A percentile compares a stretch with the other conserved stretches of the same genome.
phyloP scores from a whole-genome alignment of 2,888 invertebrate genomes.

The Drosophila testacea region DNA sequence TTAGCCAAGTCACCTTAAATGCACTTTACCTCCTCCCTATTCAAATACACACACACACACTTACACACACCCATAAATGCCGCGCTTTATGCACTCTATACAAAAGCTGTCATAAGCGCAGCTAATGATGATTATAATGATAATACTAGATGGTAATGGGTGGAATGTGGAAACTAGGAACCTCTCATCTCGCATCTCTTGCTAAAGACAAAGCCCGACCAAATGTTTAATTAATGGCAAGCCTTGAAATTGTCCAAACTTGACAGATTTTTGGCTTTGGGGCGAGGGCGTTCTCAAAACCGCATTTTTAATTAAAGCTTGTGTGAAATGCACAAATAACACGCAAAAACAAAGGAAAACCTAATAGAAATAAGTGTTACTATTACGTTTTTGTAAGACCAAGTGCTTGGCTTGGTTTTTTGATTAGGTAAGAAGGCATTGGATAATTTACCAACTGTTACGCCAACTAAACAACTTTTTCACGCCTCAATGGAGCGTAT shows the following conservation, averaged over 20 bases:
- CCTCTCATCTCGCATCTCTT: slow-evolving; percentile 6
- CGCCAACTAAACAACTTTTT: slow-evolving; percentile 54
- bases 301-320: slow-evolving; percentile 65
- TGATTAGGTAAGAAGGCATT: slow-evolving; percentile 59
- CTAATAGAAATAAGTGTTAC: slow-evolving; percentile 27
- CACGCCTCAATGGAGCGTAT: slow-evolving; percentile 74
- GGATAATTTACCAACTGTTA: slow-evolving; percentile 50
- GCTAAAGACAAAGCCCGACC: slow-evolving; percentile 42
- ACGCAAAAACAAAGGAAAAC: not conserved
- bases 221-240: slow-evolving; percentile 54
- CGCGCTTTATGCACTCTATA: not conserved
- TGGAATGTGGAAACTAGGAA: not conserved
- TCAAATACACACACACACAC: not conserved
- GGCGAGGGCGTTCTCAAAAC: slow-evolving; percentile 16
- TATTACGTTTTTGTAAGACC: slow-evolving; percentile 27
- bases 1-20: slow-evolving; percentile 55
- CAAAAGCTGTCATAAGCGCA: slow-evolving; percentile 51
- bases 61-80: not conserved
- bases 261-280: slow-evolving; percentile 21
- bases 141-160: slow-evolving; percentile 18
- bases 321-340: slow-evolving; percentile 28
- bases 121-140: slow-evolving; percentile 49
- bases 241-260: slow-evolving; percentile 60
- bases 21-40: slow-evolving; percentile 26
- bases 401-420: slow-evolving; percentile 13